These are phyloP conservation scores for Lampris megalopsis DNA, from an alignment of 2,113 vertebrate species.

Conservation along the genomic window DNA sequence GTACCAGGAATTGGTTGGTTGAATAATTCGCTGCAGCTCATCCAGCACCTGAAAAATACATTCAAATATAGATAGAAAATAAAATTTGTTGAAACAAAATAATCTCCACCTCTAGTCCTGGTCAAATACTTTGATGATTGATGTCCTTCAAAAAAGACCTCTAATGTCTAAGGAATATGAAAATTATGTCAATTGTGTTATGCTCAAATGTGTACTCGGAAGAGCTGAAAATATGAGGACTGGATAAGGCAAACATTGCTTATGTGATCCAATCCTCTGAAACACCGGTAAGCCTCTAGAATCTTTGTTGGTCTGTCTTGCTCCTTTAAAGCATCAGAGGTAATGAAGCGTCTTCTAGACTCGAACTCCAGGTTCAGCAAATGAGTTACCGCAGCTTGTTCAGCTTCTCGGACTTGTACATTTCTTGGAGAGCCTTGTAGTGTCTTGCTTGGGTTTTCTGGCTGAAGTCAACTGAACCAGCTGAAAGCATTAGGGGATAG, in stretches of 20 bases:
- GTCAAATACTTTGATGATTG: background rate
- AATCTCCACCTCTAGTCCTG: background rate
- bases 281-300: constrained; percentile 29
- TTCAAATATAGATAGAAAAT: background rate
- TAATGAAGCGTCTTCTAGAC: constrained; percentile 32
- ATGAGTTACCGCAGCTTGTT: constrained; percentile 33
- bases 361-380: constrained; percentile 40
- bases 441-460: constrained; percentile 32
- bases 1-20: background rate
- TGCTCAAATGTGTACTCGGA: background rate
- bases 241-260: background rate
- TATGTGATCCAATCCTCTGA: constrained; percentile 25
- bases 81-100: background rate
- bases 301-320: constrained; percentile 30
- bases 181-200: background rate
- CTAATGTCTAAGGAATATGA: background rate
- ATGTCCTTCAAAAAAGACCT: background rate
- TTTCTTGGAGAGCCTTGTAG: constrained; percentile 36
- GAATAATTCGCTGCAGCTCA: background rate
- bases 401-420: constrained; percentile 40
- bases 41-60: constrained; percentile 1
- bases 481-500: background rate
- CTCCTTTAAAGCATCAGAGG: constrained; percentile 37
- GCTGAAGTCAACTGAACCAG: constrained; percentile 14
- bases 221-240: background rate